A percentile compares a stretch with the other conserved stretches of the same genome.
phyloP scores from a whole-genome alignment of 2,113 vertebrate species.

The Phrynosoma platyrhinos region DNA sequence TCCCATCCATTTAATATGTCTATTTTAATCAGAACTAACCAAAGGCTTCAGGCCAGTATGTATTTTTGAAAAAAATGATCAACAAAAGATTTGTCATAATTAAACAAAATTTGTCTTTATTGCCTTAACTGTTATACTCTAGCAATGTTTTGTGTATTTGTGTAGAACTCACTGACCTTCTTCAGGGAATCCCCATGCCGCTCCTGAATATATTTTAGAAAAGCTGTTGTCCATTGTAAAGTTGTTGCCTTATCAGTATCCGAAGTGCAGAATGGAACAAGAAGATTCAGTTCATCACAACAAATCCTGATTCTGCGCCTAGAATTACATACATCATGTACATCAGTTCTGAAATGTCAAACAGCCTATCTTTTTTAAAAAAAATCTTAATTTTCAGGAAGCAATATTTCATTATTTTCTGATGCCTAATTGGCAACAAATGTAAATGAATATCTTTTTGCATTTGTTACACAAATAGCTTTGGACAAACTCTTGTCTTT shows the following conservation, averaged over 20 bases:
- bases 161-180: slow-evolving; percentile 77
- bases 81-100: not conserved
- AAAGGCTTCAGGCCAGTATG: too few species aligned
- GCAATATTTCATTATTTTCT: not conserved
- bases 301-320: slow-evolving; percentile 91
- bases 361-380: not conserved
- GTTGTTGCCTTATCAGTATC: slow-evolving; percentile 93
- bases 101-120: not conserved
- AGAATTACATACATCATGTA: slow-evolving; percentile 13
- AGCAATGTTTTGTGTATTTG: not conserved
- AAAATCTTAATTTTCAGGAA: not conserved
- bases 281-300: slow-evolving; percentile 91
- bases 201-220: slow-evolving; percentile 89
- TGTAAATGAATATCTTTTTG: too few species aligned
- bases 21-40: too few species aligned
- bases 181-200: slow-evolving; percentile 87
- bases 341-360: not conserved
- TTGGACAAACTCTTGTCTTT: not conserved
- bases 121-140: not conserved
- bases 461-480: not conserved
- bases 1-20: too few species aligned
- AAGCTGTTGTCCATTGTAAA: slow-evolving; percentile 89
- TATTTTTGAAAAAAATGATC: not conserved
- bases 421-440: too few species aligned
- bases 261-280: slow-evolving; percentile 88